Evolutionary conservation across 2,797 vertebrate species (phyloP).

Genomic region (Telmatherina bonti): DNA sequence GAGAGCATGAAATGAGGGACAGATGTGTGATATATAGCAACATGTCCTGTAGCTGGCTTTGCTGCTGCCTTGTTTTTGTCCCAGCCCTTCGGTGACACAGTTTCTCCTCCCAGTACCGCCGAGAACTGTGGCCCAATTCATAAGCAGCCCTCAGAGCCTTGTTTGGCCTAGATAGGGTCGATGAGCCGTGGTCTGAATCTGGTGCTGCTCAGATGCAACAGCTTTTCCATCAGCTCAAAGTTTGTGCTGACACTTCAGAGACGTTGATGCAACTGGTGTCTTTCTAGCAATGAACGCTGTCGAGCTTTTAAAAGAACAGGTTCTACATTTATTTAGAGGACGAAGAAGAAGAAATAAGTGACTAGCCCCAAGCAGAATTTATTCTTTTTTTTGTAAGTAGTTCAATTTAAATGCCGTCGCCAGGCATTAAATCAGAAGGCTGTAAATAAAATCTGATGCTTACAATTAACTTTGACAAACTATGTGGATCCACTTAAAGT

Average conservation of each 20-base stretch:
- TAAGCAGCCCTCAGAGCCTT: constrained; percentile 54
- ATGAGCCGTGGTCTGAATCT: constrained; percentile 36
- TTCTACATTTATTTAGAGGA: neutral
- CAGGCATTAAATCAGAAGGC: neutral
- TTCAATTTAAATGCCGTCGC: neutral
- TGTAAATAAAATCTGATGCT: neutral
- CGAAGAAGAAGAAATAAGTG: neutral
- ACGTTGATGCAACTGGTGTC: constrained; percentile 4
- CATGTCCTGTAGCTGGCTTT: constrained; percentile 20
- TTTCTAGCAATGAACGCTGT: neutral
- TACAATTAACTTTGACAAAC: constrained; percentile 4
- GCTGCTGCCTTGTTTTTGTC: constrained; percentile 14
- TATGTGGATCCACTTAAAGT: neutral
- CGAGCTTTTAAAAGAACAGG: neutral
- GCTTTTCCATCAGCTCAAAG: constrained; percentile 19
- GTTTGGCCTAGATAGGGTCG: constrained; percentile 65
- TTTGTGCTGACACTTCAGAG: constrained; percentile 7
- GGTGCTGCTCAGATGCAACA: constrained; percentile 23
- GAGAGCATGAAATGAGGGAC: constrained; percentile 14
- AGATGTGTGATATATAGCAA: constrained; percentile 13
- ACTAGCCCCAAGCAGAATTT: neutral
- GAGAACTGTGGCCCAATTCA: constrained; percentile 76
- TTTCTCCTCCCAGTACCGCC: constrained; percentile 61
- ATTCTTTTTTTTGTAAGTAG: neutral
- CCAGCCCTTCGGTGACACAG: constrained; percentile 64